phyloP scores from a whole-genome alignment of 2,888 invertebrate species.

The Scaeva pyrastri region DNA sequence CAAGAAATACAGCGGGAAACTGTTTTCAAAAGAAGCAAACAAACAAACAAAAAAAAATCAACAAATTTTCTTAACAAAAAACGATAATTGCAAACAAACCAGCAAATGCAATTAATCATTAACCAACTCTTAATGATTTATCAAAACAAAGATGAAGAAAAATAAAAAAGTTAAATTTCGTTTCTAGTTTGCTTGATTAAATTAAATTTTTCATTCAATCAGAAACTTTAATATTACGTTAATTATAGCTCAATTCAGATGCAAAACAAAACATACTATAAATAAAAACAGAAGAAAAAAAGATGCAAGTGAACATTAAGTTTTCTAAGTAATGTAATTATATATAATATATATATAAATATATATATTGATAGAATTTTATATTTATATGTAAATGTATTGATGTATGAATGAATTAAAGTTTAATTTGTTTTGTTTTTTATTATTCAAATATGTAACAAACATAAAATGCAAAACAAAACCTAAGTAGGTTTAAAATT shows the following conservation, averaged over 20 bases:
- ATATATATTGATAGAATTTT: slow-evolving; percentile 71
- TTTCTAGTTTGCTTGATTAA: slow-evolving; percentile 43
- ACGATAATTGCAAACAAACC: slow-evolving; percentile 5
- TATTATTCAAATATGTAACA: slow-evolving; percentile 23
- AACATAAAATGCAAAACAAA: slow-evolving; percentile 39
- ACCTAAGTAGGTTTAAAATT: slow-evolving; percentile 41
- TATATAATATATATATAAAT: slow-evolving; percentile 2
- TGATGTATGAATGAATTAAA: slow-evolving; percentile 73
- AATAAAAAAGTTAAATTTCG: slow-evolving; percentile 35
- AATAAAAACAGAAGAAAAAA: slow-evolving; percentile 32
- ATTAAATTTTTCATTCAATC: slow-evolving; percentile 44
- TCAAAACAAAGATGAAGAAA: slow-evolving; percentile 4
- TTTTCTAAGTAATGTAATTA: slow-evolving; percentile 73
- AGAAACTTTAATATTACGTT: slow-evolving; percentile 33
- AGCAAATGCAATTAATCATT: slow-evolving; percentile 40
- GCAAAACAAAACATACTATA: slow-evolving; percentile 59
- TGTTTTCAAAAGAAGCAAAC: slow-evolving; percentile 64
- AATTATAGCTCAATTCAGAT: slow-evolving; percentile 64
- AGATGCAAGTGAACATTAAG: slow-evolving; percentile 73
- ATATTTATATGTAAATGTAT: slow-evolving; percentile 75
- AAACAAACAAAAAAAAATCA: slow-evolving; percentile 4
- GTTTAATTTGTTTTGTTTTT: slow-evolving; percentile 36
- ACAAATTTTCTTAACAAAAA: not conserved
- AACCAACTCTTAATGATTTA: slow-evolving; percentile 9
- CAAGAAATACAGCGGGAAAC: slow-evolving; percentile 63